Conservation (phyloP, 2,888 invertebrate species). For the Oligia strigilis region DNA sequence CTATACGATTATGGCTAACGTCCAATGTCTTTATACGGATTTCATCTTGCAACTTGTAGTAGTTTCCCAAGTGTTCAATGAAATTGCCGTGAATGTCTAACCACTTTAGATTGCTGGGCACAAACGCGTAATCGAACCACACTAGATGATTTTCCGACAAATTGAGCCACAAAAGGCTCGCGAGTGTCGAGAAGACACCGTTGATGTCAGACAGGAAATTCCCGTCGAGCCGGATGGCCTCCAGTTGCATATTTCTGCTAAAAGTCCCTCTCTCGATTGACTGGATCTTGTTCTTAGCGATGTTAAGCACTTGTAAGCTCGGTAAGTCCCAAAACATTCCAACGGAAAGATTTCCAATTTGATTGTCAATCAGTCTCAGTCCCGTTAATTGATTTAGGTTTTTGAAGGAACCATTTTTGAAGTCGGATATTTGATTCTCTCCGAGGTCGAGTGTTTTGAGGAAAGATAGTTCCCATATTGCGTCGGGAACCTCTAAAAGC, state of each 20-base stretch:
- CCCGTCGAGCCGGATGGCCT: constrained; percentile 96
- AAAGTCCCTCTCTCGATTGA: constrained; percentile 96
- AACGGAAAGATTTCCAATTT: constrained; percentile 95
- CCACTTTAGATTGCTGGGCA: constrained; percentile 97
- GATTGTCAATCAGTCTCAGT: constrained; percentile 96
- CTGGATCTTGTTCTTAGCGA: constrained; percentile 97
- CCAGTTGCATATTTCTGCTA: constrained; percentile 94
- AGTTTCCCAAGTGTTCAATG: constrained; percentile 96
- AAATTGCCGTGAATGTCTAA: constrained; percentile 97
- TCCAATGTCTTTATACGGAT: constrained; percentile 96
- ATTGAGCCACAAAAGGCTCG: constrained; percentile 96
- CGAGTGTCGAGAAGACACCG: constrained; percentile 96
- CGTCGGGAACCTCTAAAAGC: constrained; percentile 95
- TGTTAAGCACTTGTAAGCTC: constrained; percentile 95
- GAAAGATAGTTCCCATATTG: constrained; percentile 94
- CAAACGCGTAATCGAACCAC: constrained; percentile 98
- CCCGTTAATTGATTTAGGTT: constrained; percentile 96
- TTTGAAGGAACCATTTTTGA: constrained; percentile 96
- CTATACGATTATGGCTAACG: constrained; percentile 96
- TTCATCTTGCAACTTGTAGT: constrained; percentile 95
- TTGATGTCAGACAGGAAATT: constrained; percentile 97
- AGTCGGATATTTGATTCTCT: constrained; percentile 96
- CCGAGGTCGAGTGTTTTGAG: constrained; percentile 97
- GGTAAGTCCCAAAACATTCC: constrained; percentile 97
- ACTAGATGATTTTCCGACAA: constrained; percentile 97